Conservation (phyloP, 2,888 invertebrate genomes). For the Oscheius sp. region DNA sequence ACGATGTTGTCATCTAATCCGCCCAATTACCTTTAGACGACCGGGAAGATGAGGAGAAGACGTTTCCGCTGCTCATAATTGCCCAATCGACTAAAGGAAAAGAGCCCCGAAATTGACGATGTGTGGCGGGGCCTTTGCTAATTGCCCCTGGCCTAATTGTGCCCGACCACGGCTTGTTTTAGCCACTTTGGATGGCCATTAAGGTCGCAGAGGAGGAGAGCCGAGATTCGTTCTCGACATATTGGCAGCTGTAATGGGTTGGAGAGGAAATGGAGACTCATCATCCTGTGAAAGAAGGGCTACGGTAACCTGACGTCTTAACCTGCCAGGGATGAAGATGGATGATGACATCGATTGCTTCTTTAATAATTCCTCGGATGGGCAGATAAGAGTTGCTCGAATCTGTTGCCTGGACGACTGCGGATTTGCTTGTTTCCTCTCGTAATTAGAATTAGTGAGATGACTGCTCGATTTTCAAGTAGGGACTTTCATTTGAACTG, state of each 20-base stretch:
- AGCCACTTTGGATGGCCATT: slow-evolving; percentile 3
- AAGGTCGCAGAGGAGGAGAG: not conserved
- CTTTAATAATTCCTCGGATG: slow-evolving; percentile 3
- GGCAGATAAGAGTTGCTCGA: slow-evolving; percentile 6
- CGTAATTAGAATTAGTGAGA: slow-evolving; percentile 15
- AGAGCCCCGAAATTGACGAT: not conserved
- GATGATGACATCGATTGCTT: slow-evolving; percentile 1
- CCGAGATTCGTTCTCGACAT: not conserved
- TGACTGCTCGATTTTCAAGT: not conserved
- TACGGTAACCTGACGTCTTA: not conserved
- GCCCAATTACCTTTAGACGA: not conserved
- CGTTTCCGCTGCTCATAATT: not conserved
- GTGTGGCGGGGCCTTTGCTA: not conserved
- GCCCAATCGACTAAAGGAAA: not conserved
- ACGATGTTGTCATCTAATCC: not conserved
- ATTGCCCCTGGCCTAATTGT: slow-evolving; percentile 22
- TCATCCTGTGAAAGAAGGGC: not conserved
- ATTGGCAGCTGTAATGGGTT: not conserved
- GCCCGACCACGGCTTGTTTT: slow-evolving; percentile 2
- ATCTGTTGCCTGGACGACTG: slow-evolving; percentile 22
- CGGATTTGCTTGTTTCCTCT: slow-evolving; percentile 25
- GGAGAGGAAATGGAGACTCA: not conserved
- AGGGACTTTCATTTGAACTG: not conserved
- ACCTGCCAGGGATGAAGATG: not conserved
- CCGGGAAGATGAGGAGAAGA: not conserved